phyloP scores from a whole-genome alignment of 2,113 vertebrate genomes.

The Microtus richardsoni region DNA sequence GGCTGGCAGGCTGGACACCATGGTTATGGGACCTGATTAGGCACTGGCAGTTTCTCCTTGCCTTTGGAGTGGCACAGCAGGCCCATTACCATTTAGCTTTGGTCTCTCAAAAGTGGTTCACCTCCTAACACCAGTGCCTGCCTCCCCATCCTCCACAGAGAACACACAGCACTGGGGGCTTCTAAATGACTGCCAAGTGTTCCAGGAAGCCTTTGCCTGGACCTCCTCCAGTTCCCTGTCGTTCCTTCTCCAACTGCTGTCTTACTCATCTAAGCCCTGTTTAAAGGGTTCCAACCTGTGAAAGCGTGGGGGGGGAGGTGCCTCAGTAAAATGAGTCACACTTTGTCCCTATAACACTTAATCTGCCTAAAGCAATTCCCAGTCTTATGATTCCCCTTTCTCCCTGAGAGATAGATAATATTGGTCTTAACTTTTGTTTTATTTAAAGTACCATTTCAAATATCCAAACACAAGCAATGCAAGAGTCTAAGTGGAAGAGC shows the following conservation, averaged over 20 bases:
- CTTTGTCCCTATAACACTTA: constrained; percentile 30
- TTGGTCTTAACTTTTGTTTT: constrained; percentile 22
- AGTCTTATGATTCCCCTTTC: constrained; percentile 10
- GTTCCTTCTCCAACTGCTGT: not conserved
- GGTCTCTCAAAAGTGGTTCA: not conserved
- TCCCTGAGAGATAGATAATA: not conserved
- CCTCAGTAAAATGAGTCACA: constrained; percentile 20
- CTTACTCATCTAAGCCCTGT: not conserved
- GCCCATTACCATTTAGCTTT: too few relatives aligned
- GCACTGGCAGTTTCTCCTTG: not conserved
- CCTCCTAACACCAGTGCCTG: not conserved
- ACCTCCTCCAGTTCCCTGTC: not conserved
- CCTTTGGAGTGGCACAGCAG: not conserved
- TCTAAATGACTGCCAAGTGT: not conserved
- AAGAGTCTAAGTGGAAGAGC: not conserved
- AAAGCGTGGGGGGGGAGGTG: not conserved
- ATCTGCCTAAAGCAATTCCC: constrained; percentile 3
- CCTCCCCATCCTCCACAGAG: not conserved
- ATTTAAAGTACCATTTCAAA: constrained; percentile 57
- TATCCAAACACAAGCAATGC: not conserved
- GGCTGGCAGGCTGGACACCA: not conserved
- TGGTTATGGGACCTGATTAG: not conserved
- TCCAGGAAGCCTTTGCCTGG: not conserved
- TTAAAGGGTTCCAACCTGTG: not conserved
- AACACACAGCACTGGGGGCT: too few relatives aligned